Evolutionary conservation across 2,113 vertebrate genomes (phyloP).

Genomic region (Mionectes macconnelli): DNA sequence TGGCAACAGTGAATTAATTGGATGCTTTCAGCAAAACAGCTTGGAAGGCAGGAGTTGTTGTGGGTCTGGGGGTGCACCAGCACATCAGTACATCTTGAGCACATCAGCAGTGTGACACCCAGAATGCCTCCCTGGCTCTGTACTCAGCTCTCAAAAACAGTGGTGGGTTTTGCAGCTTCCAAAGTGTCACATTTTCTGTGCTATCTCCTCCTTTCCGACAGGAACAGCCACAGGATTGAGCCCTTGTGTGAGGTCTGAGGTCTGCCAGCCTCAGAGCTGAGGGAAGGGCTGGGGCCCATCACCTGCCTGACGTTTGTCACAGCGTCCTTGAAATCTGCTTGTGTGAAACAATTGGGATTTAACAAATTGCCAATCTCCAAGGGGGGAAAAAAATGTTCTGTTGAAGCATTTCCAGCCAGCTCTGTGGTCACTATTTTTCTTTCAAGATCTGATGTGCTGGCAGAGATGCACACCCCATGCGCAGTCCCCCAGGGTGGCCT

Average conservation of each 20-base stretch:
- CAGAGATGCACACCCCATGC: neutral
- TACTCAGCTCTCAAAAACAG: neutral
- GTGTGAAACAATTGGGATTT: neutral
- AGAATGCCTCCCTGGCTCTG: neutral
- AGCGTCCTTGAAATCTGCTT: neutral
- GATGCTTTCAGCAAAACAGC: neutral
- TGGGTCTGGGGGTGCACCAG: neutral
- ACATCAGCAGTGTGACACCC: neutral
- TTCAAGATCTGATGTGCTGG: neutral
- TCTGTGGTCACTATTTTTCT: neutral
- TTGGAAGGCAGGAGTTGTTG: neutral
- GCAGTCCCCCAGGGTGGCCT: neutral
- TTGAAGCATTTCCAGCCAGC: neutral
- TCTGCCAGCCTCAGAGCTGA: neutral
- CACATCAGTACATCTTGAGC: neutral
- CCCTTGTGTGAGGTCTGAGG: neutral
- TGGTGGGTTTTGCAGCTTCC: neutral
- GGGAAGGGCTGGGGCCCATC: fast-evolving
- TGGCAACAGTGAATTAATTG: neutral
- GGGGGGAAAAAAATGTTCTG: neutral
- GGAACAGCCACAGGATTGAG: neutral
- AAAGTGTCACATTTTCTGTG: neutral
- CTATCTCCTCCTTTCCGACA: neutral
- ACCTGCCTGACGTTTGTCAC: neutral
- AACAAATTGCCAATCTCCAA: neutral